A percentile compares a stretch with the other conserved stretches of the same genome.
Evolutionary conservation across 2,113 vertebrate species (phyloP).

Genomic region (Australoheros scitulus): DNA sequence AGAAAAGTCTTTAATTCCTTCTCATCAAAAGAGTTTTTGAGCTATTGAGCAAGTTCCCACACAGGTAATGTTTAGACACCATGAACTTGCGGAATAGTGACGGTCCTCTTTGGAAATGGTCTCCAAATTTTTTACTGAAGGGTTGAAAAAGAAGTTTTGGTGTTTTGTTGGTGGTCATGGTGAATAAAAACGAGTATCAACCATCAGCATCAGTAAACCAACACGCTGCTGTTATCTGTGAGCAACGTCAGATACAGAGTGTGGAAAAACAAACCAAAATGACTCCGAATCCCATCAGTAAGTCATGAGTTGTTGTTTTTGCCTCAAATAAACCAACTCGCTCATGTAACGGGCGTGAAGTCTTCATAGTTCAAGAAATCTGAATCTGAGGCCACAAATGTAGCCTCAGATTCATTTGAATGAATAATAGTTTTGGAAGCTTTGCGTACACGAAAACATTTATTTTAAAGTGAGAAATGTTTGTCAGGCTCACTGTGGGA

Average conservation of each 20-base stretch:
- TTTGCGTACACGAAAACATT: background rate
- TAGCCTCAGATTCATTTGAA: too few relatives aligned
- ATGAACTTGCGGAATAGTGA: background rate
- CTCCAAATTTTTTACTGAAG: background rate
- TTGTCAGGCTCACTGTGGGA: background rate
- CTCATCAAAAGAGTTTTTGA: background rate
- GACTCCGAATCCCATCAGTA: background rate
- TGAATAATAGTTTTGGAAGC: accelerated
- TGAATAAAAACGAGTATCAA: background rate
- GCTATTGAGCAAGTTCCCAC: background rate
- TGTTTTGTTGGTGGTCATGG: accelerated
- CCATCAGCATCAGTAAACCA: background rate
- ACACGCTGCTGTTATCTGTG: background rate
- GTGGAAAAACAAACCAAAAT: background rate
- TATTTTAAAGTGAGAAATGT: background rate
- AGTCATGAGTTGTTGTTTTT: background rate
- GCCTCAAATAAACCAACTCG: background rate
- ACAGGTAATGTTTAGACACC: background rate
- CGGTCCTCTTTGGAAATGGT: background rate
- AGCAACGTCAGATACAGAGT: background rate
- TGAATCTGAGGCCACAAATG: too few relatives aligned
- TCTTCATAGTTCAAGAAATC: background rate
- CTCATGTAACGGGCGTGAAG: background rate
- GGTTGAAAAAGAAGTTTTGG: background rate
- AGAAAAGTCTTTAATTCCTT: background rate